These are phyloP conservation scores for Eremophila alpestris DNA, from an alignment of 2,797 vertebrate genomes.

Conservation along the genomic window DNA sequence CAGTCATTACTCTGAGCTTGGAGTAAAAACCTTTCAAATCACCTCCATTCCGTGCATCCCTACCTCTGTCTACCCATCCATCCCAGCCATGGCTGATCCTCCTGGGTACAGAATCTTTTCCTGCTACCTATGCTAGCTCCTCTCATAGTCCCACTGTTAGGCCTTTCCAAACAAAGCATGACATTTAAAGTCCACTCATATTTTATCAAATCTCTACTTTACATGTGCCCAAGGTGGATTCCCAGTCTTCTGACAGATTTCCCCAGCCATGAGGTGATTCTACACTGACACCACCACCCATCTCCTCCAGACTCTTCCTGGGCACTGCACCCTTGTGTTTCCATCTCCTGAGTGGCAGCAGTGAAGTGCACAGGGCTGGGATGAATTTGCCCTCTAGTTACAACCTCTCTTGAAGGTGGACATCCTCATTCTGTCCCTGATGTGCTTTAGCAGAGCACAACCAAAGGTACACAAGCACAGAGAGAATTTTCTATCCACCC, in stretches of 20 bases:
- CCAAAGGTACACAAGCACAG: not conserved
- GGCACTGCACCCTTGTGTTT: not conserved
- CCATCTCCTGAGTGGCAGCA: not conserved
- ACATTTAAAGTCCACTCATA: not conserved
- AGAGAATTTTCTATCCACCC: not conserved
- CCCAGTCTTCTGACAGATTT: not conserved
- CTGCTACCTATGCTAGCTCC: not conserved
- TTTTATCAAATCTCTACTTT: not conserved
- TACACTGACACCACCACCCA: not conserved
- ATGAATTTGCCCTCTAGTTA: not conserved
- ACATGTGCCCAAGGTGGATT: not conserved
- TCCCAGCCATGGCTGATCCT: not conserved
- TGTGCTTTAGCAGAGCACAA: not conserved
- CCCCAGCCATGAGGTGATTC: not conserved
- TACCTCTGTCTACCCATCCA: not conserved
- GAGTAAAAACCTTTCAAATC: not conserved
- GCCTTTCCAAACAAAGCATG: not conserved
- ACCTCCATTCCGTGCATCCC: not conserved
- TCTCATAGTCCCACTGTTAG: not conserved
- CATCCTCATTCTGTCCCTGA: not conserved
- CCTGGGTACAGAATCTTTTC: not conserved
- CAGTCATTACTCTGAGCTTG: not conserved
- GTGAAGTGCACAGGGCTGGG: not conserved
- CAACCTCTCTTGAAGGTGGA: not conserved
- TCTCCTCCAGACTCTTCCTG: not conserved